Base-by-base conservation (phyloP, 2,797 vertebrate genomes). In the Phrynocephalus forsythii region DNA sequence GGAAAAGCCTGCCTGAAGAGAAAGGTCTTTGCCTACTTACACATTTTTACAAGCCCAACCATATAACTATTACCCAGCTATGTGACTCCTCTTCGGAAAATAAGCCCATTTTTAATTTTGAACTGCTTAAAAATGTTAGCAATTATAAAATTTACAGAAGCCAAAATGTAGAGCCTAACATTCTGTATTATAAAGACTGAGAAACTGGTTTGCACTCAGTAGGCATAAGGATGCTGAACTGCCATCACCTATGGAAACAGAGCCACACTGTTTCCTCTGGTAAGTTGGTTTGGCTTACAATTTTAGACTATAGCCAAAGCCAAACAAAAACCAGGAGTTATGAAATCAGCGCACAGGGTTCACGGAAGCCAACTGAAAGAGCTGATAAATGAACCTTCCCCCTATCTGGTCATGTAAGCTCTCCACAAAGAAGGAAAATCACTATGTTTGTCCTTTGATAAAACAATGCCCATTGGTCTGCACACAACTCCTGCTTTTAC, bases 1-100 rank as follows among this genome's bases (percentile, higher is more conserved):
- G 38, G 38, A 44, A 44, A 44, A 44, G 38, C 38, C 38, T 44
- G 38, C 5, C 38, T 44, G 38, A 44, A 44, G 38, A 44, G 38
- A 44, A 44, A 44, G 38, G 38, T 44, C 38, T 44, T 44, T 44
- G 38, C 38, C 38, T 44, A 44, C 38, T 44, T 44, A 44, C 38
- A 44, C 38, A 73, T 85, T 92, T 88, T 89, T 73, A 38, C 24
- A 30, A 83, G 78, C 50, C 56, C 6, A 48, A 68, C 76, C 7
- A 67, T 20, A 48, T 15, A 84, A 60, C 89, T 86, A 81, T 84
- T 90, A 90, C 83, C 30, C 82, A 90, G 78, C 56, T 83, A 18
- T 30, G 6, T 15, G 30, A 30, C 18, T 9, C 11, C 30, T 6
- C 76, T 80, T 84, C n/a, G 56, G 28, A 38, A 71, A 71, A 18